Percentiles rank a stretch among this genome's conserved stretches.
phyloP scores from a whole-genome alignment of 2,797 vertebrate genomes.

The Antrozous pallidus region DNA sequence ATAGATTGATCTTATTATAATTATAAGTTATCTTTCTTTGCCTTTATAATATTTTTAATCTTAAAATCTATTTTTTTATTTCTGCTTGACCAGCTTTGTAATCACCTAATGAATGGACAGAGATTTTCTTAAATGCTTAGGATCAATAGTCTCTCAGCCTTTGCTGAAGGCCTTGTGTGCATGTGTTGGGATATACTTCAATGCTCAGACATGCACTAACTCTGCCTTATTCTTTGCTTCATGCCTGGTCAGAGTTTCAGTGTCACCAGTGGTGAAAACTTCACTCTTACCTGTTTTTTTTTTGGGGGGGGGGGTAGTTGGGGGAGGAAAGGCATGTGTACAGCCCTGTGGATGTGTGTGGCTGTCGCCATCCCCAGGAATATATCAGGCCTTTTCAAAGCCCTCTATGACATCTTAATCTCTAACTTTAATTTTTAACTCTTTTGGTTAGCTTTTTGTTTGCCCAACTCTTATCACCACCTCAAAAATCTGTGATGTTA shows the following conservation, averaged over 20 bases:
- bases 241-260: background rate
- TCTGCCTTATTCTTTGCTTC: background rate
- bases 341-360: background rate
- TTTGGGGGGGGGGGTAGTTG: too few relatives aligned
- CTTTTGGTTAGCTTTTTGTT: background rate
- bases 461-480: background rate
- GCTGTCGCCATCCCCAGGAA: background rate
- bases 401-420: background rate
- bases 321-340: background rate
- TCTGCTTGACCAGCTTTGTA: background rate
- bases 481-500: background rate
- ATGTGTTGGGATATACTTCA: background rate
- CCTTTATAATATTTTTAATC: background rate
- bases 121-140: background rate
- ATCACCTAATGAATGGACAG: background rate
- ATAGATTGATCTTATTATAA: background rate
- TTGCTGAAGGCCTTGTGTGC: background rate
- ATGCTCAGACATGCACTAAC: background rate
- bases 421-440: background rate
- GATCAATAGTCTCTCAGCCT: background rate
- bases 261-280: background rate
- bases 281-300: too few relatives aligned
- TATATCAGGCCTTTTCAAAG: background rate
- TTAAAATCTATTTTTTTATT: background rate
- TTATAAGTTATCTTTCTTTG: conserved; percentile 9